Percentiles rank a stretch among this genome's conserved stretches.
Evolutionary conservation across 2,797 vertebrate genomes (phyloP).

Genomic region (Poeciliopsis turneri): DNA sequence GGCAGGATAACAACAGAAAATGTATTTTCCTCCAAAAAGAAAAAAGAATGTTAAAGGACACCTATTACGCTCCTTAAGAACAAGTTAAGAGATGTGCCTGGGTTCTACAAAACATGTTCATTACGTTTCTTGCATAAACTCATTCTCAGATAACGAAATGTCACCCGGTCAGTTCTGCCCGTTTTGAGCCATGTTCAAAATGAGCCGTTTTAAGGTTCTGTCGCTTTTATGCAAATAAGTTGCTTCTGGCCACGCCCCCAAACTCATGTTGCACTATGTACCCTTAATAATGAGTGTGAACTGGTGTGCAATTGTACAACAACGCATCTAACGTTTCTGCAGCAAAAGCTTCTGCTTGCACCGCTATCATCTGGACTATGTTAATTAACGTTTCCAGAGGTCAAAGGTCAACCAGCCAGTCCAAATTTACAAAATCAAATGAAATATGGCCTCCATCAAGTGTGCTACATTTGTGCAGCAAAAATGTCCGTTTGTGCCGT

Average conservation of each 20-base stretch:
- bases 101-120: background rate
- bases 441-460: no score
- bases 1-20: constrained; percentile 5
- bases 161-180: background rate
- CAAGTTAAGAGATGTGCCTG: background rate
- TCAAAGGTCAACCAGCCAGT: no score
- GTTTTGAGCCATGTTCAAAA: background rate
- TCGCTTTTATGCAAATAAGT: background rate
- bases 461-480: no score
- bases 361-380: no score
- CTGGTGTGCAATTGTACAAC: no score
- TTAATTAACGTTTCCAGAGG: no score
- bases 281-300: no score
- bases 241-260: no score
- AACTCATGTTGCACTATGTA: background rate
- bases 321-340: no score
- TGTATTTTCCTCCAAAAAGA: background rate
- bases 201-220: background rate
- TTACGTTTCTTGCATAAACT: background rate
- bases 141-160: background rate
- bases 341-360: no score
- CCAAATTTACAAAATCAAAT: no score
- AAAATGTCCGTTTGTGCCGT: no score
- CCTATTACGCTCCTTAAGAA: background rate
- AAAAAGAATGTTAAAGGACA: background rate